Base-by-base conservation (phyloP, 2,797 vertebrate genomes). In the Spinus pinus region DNA sequence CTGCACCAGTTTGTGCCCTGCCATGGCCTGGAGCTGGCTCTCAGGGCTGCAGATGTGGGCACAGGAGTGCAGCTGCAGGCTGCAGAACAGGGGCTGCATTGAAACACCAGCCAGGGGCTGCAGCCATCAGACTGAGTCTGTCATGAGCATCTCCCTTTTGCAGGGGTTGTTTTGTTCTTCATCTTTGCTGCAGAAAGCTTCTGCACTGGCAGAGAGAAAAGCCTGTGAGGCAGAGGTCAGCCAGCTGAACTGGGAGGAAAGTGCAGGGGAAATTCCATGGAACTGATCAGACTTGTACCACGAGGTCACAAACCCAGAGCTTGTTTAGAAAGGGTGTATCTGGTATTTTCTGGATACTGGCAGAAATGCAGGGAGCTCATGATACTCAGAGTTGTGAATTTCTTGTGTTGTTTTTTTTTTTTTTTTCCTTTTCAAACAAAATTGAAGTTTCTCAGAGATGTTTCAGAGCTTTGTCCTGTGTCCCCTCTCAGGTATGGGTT, bases 341-440 rank as follows among this genome's bases (percentile, higher is more conserved):
- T 90, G 79, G 79, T 60, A 81, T 91, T 93, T 94, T 89, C 78
- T 79, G 74, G 74, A 54, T 71, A 65, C 81, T 85, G 87, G 39
- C 42, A 85, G 79, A 85, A 89, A 70, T 20, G 33, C 30, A 57
- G 44, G 35, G 16, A 88, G 33, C 31, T 78, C 37, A 10, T 31
- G 31, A 47, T 66, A 72, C 19, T 62, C 65, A 51, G 27, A 79
- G 44, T 74, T 73, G 70, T n/a, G 39, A 39, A 44, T 44, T 77
- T 47, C 6, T 51, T 84, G 3, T 6, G 17, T 18, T 6, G 20
- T 4, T 2, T 42, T 9, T 46, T 30, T 15, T 47, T 8, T 25
- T 39, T 57, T 37, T 39, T 57, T 28, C 27, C 3, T 74, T 74
- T 42, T 56, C 8, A 5, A 80, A 58, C 9, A 42, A 46, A 61